These are phyloP conservation scores for Tragelaphus buxtoni DNA, from an alignment of 2,113 vertebrate species.

Conservation along the genomic window DNA sequence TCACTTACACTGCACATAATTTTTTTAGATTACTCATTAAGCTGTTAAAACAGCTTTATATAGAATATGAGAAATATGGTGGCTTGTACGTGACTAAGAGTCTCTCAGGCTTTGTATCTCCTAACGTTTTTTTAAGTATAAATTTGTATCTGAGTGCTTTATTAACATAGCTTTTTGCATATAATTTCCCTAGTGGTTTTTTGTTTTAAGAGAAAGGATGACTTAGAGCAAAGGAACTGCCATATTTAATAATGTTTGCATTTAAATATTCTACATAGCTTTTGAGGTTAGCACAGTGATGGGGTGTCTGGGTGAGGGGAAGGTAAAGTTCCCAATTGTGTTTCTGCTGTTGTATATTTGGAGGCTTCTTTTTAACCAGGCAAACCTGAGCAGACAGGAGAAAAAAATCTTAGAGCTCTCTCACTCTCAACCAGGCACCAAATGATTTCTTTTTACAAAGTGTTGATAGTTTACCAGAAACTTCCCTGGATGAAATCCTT, in stretches of 20 bases:
- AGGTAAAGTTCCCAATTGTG: neutral
- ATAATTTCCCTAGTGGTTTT: conserved; percentile 31
- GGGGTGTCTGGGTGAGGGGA: neutral
- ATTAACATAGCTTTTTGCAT: conserved; percentile 44
- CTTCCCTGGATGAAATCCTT: neutral
- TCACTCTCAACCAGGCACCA: neutral
- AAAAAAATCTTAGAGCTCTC: neutral
- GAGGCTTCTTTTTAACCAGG: neutral
- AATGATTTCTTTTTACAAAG: neutral
- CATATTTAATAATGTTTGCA: neutral
- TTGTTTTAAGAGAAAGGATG: neutral
- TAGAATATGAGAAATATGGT: conserved; percentile 20
- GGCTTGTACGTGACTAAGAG: neutral
- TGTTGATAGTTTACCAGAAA: neutral
- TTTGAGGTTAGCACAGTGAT: neutral
- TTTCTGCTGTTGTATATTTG: neutral
- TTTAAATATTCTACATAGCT: neutral
- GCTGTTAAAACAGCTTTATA: conserved; percentile 19
- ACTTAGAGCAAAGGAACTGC: neutral
- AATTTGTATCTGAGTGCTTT: conserved; percentile 41
- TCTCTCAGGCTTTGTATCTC: conserved; percentile 35
- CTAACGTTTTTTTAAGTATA: neutral
- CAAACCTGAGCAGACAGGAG: too few species aligned
- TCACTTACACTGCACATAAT: conserved; percentile 14
- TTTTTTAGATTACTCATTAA: conserved; percentile 53